Conservation (phyloP, 1,140 invertebrate species). For the Drosophila santomea region DNA sequence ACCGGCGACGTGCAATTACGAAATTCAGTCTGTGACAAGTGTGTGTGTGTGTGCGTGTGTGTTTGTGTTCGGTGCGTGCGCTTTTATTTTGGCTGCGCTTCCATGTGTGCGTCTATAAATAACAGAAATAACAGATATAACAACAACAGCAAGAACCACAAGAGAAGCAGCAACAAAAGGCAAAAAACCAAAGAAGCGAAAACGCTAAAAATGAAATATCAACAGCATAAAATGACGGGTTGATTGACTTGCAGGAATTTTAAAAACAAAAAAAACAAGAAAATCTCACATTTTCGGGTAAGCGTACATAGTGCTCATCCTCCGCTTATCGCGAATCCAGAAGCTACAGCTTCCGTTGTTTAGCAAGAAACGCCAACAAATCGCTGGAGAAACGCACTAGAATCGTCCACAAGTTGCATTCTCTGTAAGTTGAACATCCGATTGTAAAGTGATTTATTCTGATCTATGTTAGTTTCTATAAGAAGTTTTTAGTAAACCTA, state of each 20-base stretch:
- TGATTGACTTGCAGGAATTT: conserved; percentile 79
- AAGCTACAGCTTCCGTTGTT: conserved; percentile 58
- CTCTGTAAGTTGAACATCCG: conserved; percentile 51
- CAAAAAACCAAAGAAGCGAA: conserved; percentile 35
- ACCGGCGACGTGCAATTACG: conserved; percentile 67
- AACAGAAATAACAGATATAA: conserved; percentile 22
- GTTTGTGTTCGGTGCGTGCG: conserved; percentile 18
- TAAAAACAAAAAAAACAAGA: conserved; percentile 6
- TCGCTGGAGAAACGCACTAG: conserved; percentile 1
- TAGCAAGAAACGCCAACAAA: conserved; percentile 50
- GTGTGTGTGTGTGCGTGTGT: conserved; percentile 20
- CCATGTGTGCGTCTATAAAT: conserved; percentile 74
- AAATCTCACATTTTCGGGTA: conserved; percentile 11
- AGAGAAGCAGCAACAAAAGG: conserved; percentile 14
- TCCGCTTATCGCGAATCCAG: conserved; percentile 20
- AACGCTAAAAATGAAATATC: conserved; percentile 50
- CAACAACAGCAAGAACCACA: conserved; percentile 19
- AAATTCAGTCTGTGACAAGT: conserved; percentile 54
- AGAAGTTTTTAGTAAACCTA: no score
- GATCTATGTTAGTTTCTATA: not conserved
- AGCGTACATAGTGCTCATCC: conserved; percentile 1
- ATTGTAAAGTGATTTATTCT: conserved; percentile 5
- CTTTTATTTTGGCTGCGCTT: conserved; percentile 49
- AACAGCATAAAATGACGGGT: conserved; percentile 64
- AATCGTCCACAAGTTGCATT: conserved; percentile 32